These are phyloP conservation scores for Scleropages formosus DNA, from an alignment of 2,797 vertebrate genomes.

Conservation along the genomic window DNA sequence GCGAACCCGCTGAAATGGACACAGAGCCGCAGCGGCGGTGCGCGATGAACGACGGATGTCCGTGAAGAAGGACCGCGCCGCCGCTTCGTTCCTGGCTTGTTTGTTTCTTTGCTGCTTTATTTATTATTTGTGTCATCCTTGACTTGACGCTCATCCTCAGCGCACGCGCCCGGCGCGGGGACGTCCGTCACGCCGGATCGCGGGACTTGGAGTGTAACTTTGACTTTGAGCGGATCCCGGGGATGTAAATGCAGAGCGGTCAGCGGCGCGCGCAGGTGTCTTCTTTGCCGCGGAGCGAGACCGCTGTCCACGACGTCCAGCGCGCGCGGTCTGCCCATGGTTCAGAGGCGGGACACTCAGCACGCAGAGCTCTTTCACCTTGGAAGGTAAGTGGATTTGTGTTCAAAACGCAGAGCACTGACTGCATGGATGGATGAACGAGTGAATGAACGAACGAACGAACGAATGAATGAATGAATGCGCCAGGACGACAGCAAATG, in stretches of 20 bases:
- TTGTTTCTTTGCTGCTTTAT: too few species aligned
- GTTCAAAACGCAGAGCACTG: slow-evolving; percentile 51
- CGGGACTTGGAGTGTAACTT: slow-evolving; percentile 32
- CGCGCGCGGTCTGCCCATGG: slow-evolving; percentile 14
- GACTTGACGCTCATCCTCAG: background rate
- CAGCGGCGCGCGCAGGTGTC: slow-evolving; percentile 1
- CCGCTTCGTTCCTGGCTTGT: slow-evolving; percentile 3
- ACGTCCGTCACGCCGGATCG: slow-evolving; percentile 26
- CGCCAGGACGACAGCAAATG: slow-evolving; percentile 49
- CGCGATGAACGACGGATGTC: slow-evolving; percentile 16
- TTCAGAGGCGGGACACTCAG: slow-evolving; percentile 26
- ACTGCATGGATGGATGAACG: slow-evolving; percentile 26
- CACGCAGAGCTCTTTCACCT: slow-evolving; percentile 44
- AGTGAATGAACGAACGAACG: too few species aligned
- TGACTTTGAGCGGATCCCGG: slow-evolving; percentile 13
- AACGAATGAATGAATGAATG: slow-evolving; percentile 39
- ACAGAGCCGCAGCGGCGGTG: slow-evolving; percentile 25
- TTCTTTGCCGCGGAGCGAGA: slow-evolving; percentile 9
- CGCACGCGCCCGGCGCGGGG: background rate
- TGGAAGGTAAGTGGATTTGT: slow-evolving; percentile 48
- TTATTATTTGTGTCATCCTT: too few species aligned
- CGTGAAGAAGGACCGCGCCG: background rate
- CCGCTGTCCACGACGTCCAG: background rate
- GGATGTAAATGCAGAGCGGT: slow-evolving; percentile 20
- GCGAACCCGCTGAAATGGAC: background rate